Evolutionary conservation across 2,888 invertebrate genomes (phyloP).

Genomic region (Hirtodrosophila confusa): DNA sequence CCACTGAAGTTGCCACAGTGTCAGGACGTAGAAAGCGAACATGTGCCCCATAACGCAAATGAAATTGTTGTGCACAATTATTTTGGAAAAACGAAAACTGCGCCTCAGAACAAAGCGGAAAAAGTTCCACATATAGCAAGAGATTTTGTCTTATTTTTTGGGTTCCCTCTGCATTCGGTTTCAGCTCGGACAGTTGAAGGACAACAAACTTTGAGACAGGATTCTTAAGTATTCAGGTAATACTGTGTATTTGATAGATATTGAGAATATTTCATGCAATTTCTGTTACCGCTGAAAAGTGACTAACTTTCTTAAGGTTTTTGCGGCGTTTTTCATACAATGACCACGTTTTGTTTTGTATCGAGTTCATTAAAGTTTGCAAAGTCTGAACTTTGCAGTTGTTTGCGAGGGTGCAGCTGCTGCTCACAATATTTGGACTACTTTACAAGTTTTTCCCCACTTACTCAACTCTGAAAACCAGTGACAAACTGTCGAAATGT

Average conservation of each 20-base stretch:
- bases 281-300: not conserved
- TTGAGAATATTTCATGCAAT: not conserved
- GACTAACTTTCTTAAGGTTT: slow-evolving; percentile 20
- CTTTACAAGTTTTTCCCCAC: slow-evolving; percentile 35
- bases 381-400: slow-evolving; percentile 57
- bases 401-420: slow-evolving; percentile 44
- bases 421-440: slow-evolving; percentile 37
- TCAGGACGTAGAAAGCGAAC: slow-evolving; percentile 77
- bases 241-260: not conserved
- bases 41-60: slow-evolving; percentile 82
- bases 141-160: too few relatives aligned
- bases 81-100: slow-evolving; percentile 82
- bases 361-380: slow-evolving; percentile 59
- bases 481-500: slow-evolving; percentile 58
- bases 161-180: slow-evolving; percentile 19
- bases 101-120: slow-evolving; percentile 82
- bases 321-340: not conserved
- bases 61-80: slow-evolving; percentile 80
- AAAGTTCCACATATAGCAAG: slow-evolving; percentile 82
- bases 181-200: slow-evolving; percentile 17
- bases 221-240: slow-evolving; percentile 41
- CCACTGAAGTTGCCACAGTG: slow-evolving; percentile 28
- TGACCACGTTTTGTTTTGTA: slow-evolving; percentile 26
- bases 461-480: slow-evolving; percentile 25
- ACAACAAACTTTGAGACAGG: not conserved